Percentiles rank a stretch among this genome's conserved stretches.
These are phyloP conservation scores for Odontophorus gujanensis DNA, from an alignment of 2,113 vertebrate species.

Conservation along the genomic window DNA sequence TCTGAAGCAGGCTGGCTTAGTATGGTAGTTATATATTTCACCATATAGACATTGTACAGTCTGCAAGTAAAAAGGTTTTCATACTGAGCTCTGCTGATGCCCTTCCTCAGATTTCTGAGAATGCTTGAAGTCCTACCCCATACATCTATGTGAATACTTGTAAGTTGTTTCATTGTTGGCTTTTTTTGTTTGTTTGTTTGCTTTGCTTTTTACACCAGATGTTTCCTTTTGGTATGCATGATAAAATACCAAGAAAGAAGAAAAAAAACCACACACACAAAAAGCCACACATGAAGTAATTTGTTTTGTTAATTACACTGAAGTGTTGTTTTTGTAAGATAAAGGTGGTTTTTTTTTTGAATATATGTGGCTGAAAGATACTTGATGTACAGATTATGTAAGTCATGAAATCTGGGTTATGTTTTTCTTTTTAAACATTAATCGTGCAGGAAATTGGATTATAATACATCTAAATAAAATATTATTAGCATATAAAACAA, in stretches of 20 bases:
- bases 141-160: background rate
- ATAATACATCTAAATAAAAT: background rate
- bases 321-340: background rate
- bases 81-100: background rate
- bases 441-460: background rate
- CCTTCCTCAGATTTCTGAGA: background rate
- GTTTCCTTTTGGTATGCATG: constrained; percentile 41
- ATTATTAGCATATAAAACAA: background rate
- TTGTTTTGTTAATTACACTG: background rate
- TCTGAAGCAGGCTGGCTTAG: background rate
- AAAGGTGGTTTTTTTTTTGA: background rate
- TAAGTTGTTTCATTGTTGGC: background rate
- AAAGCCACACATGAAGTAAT: background rate
- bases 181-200: background rate
- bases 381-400: background rate
- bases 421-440: background rate
- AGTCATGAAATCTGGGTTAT: background rate
- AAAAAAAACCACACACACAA: background rate
- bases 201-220: constrained; percentile 30
- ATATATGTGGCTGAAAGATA: background rate
- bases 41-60: rapidly evolving
- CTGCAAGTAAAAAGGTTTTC: background rate
- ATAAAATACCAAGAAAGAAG: background rate
- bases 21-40: background rate
- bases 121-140: background rate